Conservation (phyloP, 35 echinoderm and acorn worm species). For the Ptychodera flava region DNA sequence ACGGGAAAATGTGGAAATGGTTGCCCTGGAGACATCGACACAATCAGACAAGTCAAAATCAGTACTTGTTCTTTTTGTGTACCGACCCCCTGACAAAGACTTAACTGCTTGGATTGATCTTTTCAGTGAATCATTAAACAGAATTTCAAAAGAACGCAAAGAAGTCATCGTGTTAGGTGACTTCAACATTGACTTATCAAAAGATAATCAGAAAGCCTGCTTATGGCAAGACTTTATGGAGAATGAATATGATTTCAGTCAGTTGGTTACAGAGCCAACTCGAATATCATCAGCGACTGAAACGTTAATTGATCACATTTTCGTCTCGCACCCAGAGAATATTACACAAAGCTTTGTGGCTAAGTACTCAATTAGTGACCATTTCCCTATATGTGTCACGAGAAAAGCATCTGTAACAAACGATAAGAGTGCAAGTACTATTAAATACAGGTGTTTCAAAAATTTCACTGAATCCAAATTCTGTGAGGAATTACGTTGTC, state of each 20-base stretch:
- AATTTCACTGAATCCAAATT: not conserved
- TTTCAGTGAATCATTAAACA: slow-evolving; percentile 12
- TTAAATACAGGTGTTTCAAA: not conserved
- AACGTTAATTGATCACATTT: slow-evolving; percentile 19
- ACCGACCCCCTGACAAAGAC: slow-evolving; percentile 19
- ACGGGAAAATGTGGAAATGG: slow-evolving; percentile 15
- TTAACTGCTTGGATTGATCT: not conserved
- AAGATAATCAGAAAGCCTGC: not conserved
- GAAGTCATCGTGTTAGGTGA: slow-evolving; percentile 28
- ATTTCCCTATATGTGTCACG: slow-evolving; percentile 6
- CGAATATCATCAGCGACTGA: not conserved
- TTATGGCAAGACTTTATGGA: not conserved
- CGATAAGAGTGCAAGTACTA: not conserved
- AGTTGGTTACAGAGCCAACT: slow-evolving; percentile 27
- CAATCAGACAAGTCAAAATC: slow-evolving; percentile 2
- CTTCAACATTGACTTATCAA: slow-evolving; percentile 40
- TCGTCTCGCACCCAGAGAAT: slow-evolving; percentile 5
- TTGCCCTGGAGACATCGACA: slow-evolving; percentile 24
- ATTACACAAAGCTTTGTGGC: slow-evolving; percentile 21
- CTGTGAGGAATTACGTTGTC: not conserved
- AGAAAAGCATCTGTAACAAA: not conserved
- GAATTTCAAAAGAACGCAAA: slow-evolving; percentile 12
- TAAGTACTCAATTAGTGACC: slow-evolving; percentile 18
- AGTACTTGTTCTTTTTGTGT: slow-evolving; percentile 27
- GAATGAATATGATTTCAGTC: slow-evolving; percentile 9